These are phyloP conservation scores for Panurus biarmicus DNA, from an alignment of 2,113 vertebrate species.

Conservation along the genomic window DNA sequence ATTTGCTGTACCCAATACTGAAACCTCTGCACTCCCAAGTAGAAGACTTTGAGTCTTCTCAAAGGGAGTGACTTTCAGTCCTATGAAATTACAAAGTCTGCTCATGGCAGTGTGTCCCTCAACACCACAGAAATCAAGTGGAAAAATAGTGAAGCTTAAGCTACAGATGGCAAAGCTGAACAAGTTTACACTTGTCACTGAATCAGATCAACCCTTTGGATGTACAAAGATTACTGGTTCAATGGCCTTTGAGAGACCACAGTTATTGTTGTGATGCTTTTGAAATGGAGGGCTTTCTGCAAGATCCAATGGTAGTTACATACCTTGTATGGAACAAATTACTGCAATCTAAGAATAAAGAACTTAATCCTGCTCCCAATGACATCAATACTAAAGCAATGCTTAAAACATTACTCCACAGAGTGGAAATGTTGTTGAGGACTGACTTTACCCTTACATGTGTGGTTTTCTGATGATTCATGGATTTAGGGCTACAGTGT, in stretches of 20 bases:
- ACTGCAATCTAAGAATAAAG: conserved; percentile 21
- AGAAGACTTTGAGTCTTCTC: not conserved
- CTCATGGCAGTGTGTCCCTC: not conserved
- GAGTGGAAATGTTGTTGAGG: not conserved
- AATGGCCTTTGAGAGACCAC: conserved; percentile 7
- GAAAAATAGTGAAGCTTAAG: not conserved
- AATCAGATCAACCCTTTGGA: not conserved
- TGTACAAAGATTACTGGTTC: not conserved
- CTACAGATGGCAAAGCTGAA: not conserved
- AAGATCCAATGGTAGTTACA: not conserved
- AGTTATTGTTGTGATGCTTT: not conserved
- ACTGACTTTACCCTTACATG: not conserved
- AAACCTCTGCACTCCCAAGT: not conserved
- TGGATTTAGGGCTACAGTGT: not conserved
- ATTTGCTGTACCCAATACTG: not conserved
- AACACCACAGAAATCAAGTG: not conserved
- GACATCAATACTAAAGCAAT: not conserved
- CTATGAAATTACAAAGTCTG: not conserved
- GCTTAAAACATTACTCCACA: not conserved
- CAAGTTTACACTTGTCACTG: not conserved
- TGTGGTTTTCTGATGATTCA: conserved; percentile 11
- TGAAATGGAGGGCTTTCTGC: conserved; percentile 6
- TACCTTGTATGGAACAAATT: conserved; percentile 23
- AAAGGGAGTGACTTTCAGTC: not conserved
- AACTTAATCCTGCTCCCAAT: not conserved